These are phyloP conservation scores for Linnaemya vulpina DNA, from an alignment of 2,888 invertebrate species.

Conservation along the genomic window DNA sequence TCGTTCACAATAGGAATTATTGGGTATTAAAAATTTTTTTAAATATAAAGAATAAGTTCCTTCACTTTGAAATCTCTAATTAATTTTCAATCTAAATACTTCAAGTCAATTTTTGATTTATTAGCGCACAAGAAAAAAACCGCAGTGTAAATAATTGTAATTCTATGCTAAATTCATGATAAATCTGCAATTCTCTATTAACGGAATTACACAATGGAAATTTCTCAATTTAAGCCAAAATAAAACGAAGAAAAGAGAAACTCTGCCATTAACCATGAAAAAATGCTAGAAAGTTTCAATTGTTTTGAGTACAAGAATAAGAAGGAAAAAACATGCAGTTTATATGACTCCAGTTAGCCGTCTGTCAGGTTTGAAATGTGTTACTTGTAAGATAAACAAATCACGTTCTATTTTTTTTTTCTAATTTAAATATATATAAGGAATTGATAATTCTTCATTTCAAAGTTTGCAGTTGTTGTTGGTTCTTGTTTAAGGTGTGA, in stretches of 20 bases:
- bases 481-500: constrained; percentile 37
- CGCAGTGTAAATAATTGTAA: background rate
- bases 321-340: background rate
- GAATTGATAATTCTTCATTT: constrained; percentile 25
- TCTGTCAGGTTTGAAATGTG: constrained; percentile 13
- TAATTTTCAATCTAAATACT: no score
- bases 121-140: background rate
- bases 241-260: background rate
- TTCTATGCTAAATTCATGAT: background rate
- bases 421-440: constrained; percentile 16
- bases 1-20: no score
- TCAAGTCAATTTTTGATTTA: background rate
- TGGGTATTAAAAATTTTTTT: no score
- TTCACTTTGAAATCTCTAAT: no score
- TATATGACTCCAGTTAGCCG: constrained; percentile 13
- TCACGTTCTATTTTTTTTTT: constrained; percentile 34
- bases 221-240: background rate
- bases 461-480: constrained; percentile 22
- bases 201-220: background rate
- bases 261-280: background rate
- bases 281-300: background rate
- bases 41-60: no score
- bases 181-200: background rate
- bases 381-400: constrained; percentile 33
- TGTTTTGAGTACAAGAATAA: background rate